phyloP scores from a whole-genome alignment of 2,113 vertebrate genomes.

The Grallaria varia region DNA sequence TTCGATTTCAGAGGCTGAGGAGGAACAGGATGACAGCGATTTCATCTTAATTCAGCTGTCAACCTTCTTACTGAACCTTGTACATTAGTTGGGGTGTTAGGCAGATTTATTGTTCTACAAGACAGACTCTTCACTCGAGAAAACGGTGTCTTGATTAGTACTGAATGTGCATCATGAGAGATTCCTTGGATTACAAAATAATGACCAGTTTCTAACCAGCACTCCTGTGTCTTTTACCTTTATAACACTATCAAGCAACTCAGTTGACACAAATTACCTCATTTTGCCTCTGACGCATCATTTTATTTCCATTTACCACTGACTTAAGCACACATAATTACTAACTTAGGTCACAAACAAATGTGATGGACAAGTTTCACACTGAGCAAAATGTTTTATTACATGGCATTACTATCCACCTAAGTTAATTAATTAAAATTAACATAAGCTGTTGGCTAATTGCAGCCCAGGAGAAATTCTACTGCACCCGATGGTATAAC shows the following conservation, averaged over 20 bases:
- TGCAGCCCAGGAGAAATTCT: constrained; percentile 69
- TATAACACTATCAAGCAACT: constrained; percentile 61
- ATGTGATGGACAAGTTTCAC: constrained; percentile 57
- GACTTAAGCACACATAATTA: constrained; percentile 68
- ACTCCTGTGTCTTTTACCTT: constrained; percentile 56
- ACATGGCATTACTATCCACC: constrained; percentile 39
- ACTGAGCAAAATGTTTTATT: constrained; percentile 68
- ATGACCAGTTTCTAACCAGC: constrained; percentile 60
- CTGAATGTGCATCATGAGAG: constrained; percentile 59
- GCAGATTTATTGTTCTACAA: constrained; percentile 23
- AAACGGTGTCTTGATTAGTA: constrained; percentile 49
- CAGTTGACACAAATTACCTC: constrained; percentile 63
- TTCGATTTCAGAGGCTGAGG: neutral
- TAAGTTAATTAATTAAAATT: constrained; percentile 70
- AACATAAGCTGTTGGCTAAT: constrained; percentile 70
- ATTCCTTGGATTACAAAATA: constrained; percentile 60
- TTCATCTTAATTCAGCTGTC: constrained; percentile 15
- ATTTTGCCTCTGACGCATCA: constrained; percentile 52
- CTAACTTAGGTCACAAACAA: constrained; percentile 69
- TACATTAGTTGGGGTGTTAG: constrained; percentile 1
- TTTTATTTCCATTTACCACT: constrained; percentile 65
- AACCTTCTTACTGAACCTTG: constrained; percentile 1
- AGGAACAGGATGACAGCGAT: neutral
- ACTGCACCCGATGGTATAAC: constrained; percentile 59
- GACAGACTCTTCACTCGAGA: neutral